Evolutionary conservation across 2,888 invertebrate species (phyloP).

Genomic region (Diadegma fenestrale): DNA sequence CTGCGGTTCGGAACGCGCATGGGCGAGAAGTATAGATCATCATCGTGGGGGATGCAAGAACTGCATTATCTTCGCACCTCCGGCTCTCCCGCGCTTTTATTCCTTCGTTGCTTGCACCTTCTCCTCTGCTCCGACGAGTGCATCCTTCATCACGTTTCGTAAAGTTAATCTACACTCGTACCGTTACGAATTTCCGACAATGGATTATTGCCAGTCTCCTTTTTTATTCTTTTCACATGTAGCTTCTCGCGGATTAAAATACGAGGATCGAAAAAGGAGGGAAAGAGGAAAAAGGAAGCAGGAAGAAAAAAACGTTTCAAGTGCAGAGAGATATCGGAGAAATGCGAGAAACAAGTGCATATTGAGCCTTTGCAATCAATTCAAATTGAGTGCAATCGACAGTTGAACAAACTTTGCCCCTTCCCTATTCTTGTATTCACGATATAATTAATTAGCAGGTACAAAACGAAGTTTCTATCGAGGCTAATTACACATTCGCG

Average conservation of each 20-base stretch:
- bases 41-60: slow-evolving; percentile 26
- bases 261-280: not conserved
- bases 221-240: not conserved
- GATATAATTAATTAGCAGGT: slow-evolving; percentile 57
- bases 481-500: slow-evolving; percentile 54
- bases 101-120: not conserved
- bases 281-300: not conserved
- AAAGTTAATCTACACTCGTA: slow-evolving; percentile 45
- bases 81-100: slow-evolving; percentile 37
- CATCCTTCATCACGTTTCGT: slow-evolving; percentile 51
- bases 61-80: slow-evolving; percentile 45
- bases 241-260: not conserved
- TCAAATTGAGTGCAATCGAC: slow-evolving; percentile 59
- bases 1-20: slow-evolving; percentile 26
- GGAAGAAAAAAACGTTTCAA: not conserved
- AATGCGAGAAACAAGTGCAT: not conserved
- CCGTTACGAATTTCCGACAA: slow-evolving; percentile 55
- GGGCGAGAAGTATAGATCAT: slow-evolving; percentile 40
- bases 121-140: not conserved
- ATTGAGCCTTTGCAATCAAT: slow-evolving; percentile 52
- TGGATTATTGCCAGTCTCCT: slow-evolving; percentile 28
- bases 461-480: slow-evolving; percentile 50
- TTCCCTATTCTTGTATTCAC: not conserved
- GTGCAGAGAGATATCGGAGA: not conserved
- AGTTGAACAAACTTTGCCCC: slow-evolving; percentile 19